A percentile compares a stretch with the other conserved stretches of the same genome.
Conservation (phyloP, 2,113 vertebrate species). For the Heliornis fulica region DNA sequence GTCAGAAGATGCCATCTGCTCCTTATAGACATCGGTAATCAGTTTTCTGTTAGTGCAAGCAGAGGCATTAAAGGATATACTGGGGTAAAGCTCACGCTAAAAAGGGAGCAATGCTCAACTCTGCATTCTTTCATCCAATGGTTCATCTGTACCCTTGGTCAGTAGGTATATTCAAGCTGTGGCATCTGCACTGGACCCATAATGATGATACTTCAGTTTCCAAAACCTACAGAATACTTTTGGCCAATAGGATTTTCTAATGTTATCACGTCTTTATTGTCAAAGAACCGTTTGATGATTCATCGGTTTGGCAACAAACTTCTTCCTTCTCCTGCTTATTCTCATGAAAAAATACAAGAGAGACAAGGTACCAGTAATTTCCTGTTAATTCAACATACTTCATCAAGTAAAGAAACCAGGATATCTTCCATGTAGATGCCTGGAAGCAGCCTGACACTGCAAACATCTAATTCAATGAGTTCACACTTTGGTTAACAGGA, state of each 20-base stretch:
- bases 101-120: neutral
- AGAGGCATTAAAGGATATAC: slow-evolving; percentile 4
- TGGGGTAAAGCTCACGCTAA: neutral
- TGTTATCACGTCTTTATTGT: neutral
- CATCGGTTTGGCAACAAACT: neutral
- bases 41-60: neutral
- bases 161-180: neutral
- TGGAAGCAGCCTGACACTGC: neutral
- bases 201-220: neutral
- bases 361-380: neutral
- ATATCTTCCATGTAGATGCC: neutral
- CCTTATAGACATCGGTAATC: slow-evolving; percentile 12
- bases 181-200: neutral
- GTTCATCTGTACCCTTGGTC: neutral
- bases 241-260: neutral
- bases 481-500: neutral
- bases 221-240: neutral
- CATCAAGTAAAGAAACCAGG: neutral
- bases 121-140: neutral
- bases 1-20: slow-evolving; percentile 45
- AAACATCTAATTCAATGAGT: neutral
- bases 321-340: neutral
- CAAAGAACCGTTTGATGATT: neutral
- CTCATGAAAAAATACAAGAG: neutral
- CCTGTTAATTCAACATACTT: neutral